A percentile compares a stretch with the other conserved stretches of the same genome.
These are phyloP conservation scores for Amphipoea oculea DNA, from an alignment of 2,888 invertebrate species.

Conservation along the genomic window DNA sequence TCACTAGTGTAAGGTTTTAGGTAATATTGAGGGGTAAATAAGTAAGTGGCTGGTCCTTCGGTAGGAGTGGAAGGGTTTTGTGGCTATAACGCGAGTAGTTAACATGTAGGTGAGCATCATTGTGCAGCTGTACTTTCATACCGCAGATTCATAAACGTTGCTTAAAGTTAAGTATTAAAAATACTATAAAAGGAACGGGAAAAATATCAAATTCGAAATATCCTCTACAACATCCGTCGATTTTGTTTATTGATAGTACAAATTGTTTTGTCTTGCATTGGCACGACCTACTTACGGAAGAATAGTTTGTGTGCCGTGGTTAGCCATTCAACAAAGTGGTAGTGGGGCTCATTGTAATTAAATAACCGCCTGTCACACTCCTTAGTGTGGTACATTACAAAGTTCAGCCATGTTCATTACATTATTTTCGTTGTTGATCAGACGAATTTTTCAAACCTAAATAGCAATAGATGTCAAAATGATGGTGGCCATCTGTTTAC, in stretches of 20 bases:
- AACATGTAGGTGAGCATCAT: background rate
- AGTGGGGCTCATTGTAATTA: background rate
- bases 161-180: background rate
- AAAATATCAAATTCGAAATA: background rate
- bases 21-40: slow-evolving; percentile 57
- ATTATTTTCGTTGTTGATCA: too few relatives aligned
- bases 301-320: background rate
- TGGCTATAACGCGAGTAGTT: background rate
- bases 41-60: slow-evolving; percentile 28
- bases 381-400: too few relatives aligned
- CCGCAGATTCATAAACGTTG: too few relatives aligned
- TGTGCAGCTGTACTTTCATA: background rate
- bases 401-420: too few relatives aligned
- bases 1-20: slow-evolving; percentile 28
- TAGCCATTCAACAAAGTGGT: background rate
- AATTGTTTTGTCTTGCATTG: background rate
- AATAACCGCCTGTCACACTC: background rate
- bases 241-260: background rate
- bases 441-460: too few relatives aligned
- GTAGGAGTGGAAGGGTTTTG: slow-evolving; percentile 1
- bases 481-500: background rate
- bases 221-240: background rate
- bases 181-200: background rate
- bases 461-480: too few relatives aligned
- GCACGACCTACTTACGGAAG: background rate